Evolutionary conservation across 2,888 invertebrate genomes (phyloP).

Genomic region (Cybosia mesomella): DNA sequence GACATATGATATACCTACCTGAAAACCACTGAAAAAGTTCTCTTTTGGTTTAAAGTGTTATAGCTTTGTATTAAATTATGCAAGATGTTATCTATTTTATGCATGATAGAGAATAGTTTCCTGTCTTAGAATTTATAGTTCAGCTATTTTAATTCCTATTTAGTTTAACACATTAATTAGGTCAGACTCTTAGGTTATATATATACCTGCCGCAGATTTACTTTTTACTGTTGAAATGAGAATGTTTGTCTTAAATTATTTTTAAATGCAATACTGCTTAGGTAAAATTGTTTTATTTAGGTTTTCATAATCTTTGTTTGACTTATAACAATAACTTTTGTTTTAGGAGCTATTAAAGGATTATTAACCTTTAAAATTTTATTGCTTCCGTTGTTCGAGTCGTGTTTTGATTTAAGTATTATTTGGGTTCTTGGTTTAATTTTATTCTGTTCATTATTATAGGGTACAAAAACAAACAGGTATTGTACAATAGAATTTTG

Average conservation of each 20-base stretch:
- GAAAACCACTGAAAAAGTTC: slow-evolving; percentile 3
- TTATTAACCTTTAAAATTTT: slow-evolving; percentile 15
- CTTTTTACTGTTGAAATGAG: neutral
- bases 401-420: slow-evolving; percentile 1
- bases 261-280: neutral
- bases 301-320: neutral
- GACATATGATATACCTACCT: too few relatives aligned
- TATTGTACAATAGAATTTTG: too few relatives aligned
- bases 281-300: neutral
- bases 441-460: neutral
- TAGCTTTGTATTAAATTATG: slow-evolving; percentile 23
- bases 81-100: slow-evolving; percentile 29
- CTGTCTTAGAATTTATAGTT: slow-evolving; percentile 16
- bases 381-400: slow-evolving; percentile 1
- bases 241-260: neutral
- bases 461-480: too few relatives aligned
- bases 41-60: slow-evolving; percentile 27
- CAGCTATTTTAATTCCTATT: slow-evolving; percentile 6
- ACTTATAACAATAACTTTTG: slow-evolving; percentile 20
- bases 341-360: slow-evolving; percentile 47
- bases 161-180: slow-evolving; percentile 6
- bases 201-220: neutral
- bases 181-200: neutral
- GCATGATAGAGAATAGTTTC: slow-evolving; percentile 19
- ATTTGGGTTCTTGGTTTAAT: neutral